Evolutionary conservation across 2,113 vertebrate genomes (phyloP).

Genomic region (Piliocolobus tephrosceles): DNA sequence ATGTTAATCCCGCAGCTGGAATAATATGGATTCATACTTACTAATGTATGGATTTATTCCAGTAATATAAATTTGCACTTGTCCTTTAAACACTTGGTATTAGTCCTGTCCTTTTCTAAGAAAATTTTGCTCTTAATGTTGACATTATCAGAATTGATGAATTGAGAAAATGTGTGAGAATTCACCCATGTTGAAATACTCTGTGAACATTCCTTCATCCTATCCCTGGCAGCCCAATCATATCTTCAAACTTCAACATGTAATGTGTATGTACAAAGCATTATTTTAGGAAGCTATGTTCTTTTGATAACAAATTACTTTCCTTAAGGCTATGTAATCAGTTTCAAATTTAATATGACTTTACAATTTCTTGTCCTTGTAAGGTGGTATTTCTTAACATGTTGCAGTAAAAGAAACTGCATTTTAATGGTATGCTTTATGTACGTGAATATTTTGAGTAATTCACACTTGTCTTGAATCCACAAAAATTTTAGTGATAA

Average conservation of each 20-base stretch:
- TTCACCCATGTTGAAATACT: background rate
- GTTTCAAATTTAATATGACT: background rate
- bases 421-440: conserved; percentile 21
- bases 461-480: conserved; percentile 9
- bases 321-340: background rate
- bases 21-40: background rate
- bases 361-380: background rate
- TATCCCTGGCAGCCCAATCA: background rate
- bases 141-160: background rate
- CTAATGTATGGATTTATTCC: background rate
- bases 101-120: background rate
- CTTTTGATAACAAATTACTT: background rate
- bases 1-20: background rate
- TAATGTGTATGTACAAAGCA: background rate
- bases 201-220: background rate
- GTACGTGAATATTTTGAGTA: background rate
- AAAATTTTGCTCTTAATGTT: background rate
- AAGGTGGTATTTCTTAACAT: background rate
- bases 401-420: background rate
- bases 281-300: background rate
- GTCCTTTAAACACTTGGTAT: background rate
- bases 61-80: background rate
- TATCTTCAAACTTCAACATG: background rate
- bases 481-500: background rate
- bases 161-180: background rate